Evolutionary conservation across 2,888 invertebrate genomes (phyloP).

Genomic region (Calameuta filiformis): DNA sequence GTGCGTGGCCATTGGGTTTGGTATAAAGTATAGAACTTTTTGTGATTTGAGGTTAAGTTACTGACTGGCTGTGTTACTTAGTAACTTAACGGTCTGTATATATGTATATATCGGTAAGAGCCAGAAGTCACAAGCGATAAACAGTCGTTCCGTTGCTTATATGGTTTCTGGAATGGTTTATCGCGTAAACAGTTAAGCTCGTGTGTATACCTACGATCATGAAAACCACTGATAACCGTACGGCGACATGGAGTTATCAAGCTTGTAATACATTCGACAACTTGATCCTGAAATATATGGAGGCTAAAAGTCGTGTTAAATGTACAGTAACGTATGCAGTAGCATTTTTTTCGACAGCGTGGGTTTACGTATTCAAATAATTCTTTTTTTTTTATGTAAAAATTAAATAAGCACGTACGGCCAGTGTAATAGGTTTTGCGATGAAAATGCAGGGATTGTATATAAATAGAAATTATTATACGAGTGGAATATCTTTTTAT

Average conservation of each 20-base stretch:
- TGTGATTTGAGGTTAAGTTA: neutral
- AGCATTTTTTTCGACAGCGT: neutral
- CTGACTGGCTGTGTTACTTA: neutral
- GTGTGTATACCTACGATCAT: conserved; percentile 2
- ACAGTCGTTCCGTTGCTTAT: neutral
- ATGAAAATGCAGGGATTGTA: conserved; percentile 40
- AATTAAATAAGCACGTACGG: conserved; percentile 44
- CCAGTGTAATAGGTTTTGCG: conserved; percentile 47
- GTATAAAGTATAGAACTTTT: neutral
- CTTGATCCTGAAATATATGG: conserved; percentile 34
- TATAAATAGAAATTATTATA: conserved; percentile 51
- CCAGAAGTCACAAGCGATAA: neutral
- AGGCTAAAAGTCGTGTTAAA: conserved; percentile 30
- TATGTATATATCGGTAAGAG: neutral
- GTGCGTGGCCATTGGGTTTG: neutral
- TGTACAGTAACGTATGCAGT: conserved; percentile 4
- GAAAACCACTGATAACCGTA: neutral
- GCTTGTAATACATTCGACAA: conserved; percentile 34
- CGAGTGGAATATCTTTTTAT: neutral
- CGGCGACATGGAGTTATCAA: conserved; percentile 23
- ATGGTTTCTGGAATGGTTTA: conserved; percentile 3
- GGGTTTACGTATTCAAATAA: neutral
- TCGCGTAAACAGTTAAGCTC: conserved; percentile 2
- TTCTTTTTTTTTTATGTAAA: conserved; percentile 4
- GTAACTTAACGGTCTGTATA: neutral